Evolutionary conservation across 2,113 vertebrate genomes (phyloP).

Genomic region (Pimephales promelas): DNA sequence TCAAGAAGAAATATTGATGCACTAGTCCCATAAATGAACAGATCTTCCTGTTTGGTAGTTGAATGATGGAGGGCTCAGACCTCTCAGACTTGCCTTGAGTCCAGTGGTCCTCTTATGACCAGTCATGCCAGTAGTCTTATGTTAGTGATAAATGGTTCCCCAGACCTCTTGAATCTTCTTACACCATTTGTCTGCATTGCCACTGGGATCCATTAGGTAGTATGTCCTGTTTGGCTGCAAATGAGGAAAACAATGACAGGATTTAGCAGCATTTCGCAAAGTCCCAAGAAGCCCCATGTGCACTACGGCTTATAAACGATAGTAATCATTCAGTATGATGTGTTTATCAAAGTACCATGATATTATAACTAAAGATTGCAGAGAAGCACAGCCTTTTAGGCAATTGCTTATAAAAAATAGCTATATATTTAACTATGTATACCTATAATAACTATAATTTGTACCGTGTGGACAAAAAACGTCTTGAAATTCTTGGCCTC

Average conservation of each 20-base stretch:
- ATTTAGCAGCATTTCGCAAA: background rate
- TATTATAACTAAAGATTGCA: background rate
- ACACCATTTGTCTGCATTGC: constrained; percentile 98
- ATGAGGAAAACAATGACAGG: background rate
- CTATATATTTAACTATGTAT: background rate
- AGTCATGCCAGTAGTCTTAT: constrained; percentile 87
- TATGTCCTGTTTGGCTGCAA: constrained; percentile 96
- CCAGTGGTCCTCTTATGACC: constrained; percentile 71
- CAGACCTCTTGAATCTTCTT: constrained; percentile 99
- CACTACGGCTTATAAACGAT: background rate
- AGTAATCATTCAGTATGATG: background rate
- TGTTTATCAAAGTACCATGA: background rate
- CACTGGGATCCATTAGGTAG: constrained; percentile 99
- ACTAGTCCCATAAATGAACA: background rate
- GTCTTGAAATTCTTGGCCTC: constrained; percentile 99
- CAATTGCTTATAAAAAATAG: background rate
- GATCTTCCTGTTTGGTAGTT: constrained; percentile 8
- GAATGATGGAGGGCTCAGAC: constrained; percentile 30
- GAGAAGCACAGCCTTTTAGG: background rate
- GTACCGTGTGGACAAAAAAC: constrained; percentile 98
- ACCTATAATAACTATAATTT: background rate
- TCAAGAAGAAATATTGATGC: constrained; percentile 21
- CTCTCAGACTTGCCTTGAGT: constrained; percentile 68
- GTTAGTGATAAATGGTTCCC: constrained; percentile 93
- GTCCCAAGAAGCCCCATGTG: background rate